Percentiles rank a stretch among this genome's conserved stretches.
Evolutionary conservation across 1,140 invertebrate genomes (phyloP).

Genomic region (Dryas iulia): DNA sequence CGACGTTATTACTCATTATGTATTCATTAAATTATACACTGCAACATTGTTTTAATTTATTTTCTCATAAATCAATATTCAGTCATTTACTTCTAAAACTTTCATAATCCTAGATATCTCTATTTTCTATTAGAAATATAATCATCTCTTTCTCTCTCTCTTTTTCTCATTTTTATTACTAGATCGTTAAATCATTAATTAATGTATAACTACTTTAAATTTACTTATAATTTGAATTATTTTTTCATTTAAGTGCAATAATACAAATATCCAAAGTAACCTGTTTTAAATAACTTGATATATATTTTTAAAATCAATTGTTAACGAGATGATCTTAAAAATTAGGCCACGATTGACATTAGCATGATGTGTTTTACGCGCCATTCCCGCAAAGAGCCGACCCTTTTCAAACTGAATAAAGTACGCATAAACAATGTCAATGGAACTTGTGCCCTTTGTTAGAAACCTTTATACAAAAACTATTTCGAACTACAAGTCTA

Average conservation of each 20-base stretch:
- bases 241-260: no score
- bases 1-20: constrained; percentile 16
- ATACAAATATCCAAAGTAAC: no score
- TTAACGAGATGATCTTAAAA: neutral
- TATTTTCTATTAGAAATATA: neutral
- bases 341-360: constrained; percentile 15
- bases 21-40: constrained; percentile 32
- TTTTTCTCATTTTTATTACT: neutral
- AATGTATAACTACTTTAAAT: neutral
- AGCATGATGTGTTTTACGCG: constrained; percentile 20
- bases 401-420: constrained; percentile 21
- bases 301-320: neutral
- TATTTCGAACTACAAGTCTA: neutral
- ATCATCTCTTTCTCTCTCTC: neutral
- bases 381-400: constrained; percentile 21
- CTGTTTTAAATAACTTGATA: no score
- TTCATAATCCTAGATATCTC: neutral
- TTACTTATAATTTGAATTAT: no score
- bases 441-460: neutral
- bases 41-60: constrained; percentile 39
- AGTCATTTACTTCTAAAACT: neutral
- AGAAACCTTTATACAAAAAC: neutral
- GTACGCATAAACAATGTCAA: constrained; percentile 8
- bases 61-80: neutral
- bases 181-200: neutral